Conservation (phyloP, 2,888 invertebrate genomes). For the Sepioteuthis lessoniana region DNA sequence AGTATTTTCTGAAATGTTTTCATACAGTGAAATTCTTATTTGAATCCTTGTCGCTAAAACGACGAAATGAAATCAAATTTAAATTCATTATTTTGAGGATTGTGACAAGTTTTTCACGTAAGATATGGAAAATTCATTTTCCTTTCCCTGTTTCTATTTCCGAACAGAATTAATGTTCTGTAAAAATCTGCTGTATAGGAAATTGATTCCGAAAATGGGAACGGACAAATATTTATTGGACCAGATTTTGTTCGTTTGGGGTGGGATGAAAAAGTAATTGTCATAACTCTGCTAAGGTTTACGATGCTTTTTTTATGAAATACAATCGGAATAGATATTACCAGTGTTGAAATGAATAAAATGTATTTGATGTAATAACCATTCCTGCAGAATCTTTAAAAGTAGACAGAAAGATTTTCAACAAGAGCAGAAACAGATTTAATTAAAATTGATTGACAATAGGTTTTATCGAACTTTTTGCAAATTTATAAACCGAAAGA, state of each 20-base stretch:
- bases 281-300: neutral
- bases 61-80: neutral
- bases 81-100: neutral
- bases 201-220: constrained; percentile 10
- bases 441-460: neutral
- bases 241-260: neutral
- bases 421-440: neutral
- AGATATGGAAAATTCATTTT: neutral
- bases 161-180: neutral
- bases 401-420: neutral
- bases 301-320: neutral
- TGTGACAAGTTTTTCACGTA: neutral
- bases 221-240: neutral
- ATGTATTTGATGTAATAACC: neutral
- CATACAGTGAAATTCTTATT: neutral
- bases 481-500: neutral
- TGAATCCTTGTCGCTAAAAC: neutral
- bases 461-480: neutral
- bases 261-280: neutral
- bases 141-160: neutral
- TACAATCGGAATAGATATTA: neutral
- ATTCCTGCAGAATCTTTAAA: neutral
- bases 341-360: neutral
- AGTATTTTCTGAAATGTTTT: neutral
- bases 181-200: neutral